phyloP scores from a whole-genome alignment of 1,140 invertebrate species.

The Heliothis subflexa region DNA sequence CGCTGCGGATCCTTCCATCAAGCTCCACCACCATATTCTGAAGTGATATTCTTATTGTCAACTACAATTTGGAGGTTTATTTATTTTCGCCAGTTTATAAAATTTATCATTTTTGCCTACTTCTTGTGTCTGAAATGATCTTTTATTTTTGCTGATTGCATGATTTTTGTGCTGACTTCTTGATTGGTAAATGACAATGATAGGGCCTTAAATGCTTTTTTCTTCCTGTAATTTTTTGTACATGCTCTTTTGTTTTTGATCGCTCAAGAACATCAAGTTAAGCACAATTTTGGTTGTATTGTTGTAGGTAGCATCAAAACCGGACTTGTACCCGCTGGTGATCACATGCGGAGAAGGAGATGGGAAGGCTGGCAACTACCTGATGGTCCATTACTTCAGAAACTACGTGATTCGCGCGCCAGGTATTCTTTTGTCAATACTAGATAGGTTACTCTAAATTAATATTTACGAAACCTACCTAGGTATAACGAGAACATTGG shows the following conservation, averaged over 20 bases:
- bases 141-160: constrained; percentile 42
- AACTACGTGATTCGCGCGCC: constrained; percentile 90
- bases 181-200: background rate
- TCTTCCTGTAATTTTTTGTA: background rate
- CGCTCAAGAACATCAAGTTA: background rate
- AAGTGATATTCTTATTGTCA: constrained; percentile 86
- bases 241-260: background rate
- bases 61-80: constrained; percentile 51
- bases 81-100: constrained; percentile 50
- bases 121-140: constrained; percentile 29
- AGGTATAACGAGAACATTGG: too few species aligned
- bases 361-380: constrained; percentile 90
- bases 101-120: constrained; percentile 42
- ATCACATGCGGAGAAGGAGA: constrained; percentile 90
- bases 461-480: background rate
- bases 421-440: constrained; percentile 72
- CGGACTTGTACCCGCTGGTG: constrained; percentile 93
- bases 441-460: too few species aligned
- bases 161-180: constrained; percentile 16
- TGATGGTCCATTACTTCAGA: constrained; percentile 94
- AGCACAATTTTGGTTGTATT: constrained; percentile 7
- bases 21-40: constrained; percentile 92
- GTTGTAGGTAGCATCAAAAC: constrained; percentile 92
- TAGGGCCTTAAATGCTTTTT: constrained; percentile 14
- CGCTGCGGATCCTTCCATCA: constrained; percentile 93